phyloP scores from a whole-genome alignment of 2,113 vertebrate genomes.

The Hydrolagus affinis region DNA sequence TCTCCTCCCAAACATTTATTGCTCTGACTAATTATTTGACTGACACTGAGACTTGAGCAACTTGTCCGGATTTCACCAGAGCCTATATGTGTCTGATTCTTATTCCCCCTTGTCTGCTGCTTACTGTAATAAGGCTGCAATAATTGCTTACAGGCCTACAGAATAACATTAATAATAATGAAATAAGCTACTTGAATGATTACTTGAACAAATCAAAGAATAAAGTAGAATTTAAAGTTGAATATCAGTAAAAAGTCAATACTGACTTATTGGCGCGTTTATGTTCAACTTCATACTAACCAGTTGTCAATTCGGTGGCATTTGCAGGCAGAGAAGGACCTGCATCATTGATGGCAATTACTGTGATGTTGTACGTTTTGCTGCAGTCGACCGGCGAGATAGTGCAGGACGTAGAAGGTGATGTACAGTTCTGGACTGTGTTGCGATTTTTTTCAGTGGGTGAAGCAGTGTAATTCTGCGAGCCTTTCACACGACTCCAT shows the following conservation, averaged over 20 bases:
- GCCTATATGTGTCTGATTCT: no score
- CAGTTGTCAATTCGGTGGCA: slow-evolving; percentile 57
- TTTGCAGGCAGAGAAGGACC: slow-evolving; percentile 65
- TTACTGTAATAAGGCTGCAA: no score
- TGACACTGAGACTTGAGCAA: no score
- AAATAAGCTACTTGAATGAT: no score
- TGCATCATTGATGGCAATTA: slow-evolving; percentile 65
- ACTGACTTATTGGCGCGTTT: background rate
- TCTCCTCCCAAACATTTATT: no score
- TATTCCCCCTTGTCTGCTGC: no score
- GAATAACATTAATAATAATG: no score
- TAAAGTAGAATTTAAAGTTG: background rate
- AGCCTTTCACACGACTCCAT: slow-evolving; percentile 60
- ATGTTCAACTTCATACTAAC: slow-evolving; percentile 48
- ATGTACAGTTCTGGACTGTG: slow-evolving; percentile 53
- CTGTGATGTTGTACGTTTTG: slow-evolving; percentile 58
- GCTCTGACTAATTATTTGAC: no score
- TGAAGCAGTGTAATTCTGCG: slow-evolving; percentile 52
- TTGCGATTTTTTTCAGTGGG: slow-evolving; percentile 39
- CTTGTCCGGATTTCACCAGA: no score
- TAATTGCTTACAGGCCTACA: no score
- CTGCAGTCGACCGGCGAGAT: slow-evolving; percentile 64
- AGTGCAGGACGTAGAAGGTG: slow-evolving; percentile 49
- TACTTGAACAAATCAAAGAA: background rate
- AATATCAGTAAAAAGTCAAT: background rate